Conservation (phyloP, 2,113 vertebrate genomes). For the Tetraodon nigroviridis region DNA sequence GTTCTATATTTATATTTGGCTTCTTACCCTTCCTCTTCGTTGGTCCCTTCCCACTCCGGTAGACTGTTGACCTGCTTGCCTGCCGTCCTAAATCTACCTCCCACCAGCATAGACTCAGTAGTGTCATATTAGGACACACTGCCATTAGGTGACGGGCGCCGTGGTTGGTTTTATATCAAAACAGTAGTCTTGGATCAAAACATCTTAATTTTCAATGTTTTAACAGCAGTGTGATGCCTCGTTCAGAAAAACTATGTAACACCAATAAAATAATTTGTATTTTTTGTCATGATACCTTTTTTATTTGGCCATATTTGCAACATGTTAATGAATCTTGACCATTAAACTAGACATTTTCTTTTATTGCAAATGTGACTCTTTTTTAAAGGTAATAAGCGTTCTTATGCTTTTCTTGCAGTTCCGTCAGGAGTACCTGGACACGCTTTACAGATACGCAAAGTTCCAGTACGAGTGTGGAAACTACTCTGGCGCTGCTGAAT, state of each 20-base stretch:
- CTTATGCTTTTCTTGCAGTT: constrained; percentile 74
- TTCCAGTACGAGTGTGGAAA: constrained; percentile 99
- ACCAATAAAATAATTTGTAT: not conserved
- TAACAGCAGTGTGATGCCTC: constrained; percentile 14
- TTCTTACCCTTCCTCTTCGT: constrained; percentile 51
- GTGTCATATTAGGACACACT: constrained; percentile 26
- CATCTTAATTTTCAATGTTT: constrained; percentile 15
- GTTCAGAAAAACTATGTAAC: not conserved
- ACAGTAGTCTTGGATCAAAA: constrained; percentile 27
- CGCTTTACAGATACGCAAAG: constrained; percentile 95
- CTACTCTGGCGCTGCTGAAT: constrained; percentile 95
- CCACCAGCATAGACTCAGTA: constrained; percentile 24
- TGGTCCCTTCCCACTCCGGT: constrained; percentile 64
- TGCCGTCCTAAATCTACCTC: constrained; percentile 71
- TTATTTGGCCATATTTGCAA: not conserved
- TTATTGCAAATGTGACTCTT: not conserved
- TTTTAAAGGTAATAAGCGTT: constrained; percentile 3
- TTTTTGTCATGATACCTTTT: not conserved
- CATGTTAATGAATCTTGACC: no score
- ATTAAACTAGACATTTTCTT: no score
- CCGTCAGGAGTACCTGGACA: constrained; percentile 96
- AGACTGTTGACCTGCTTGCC: constrained; percentile 68
- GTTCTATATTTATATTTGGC: constrained; percentile 75
- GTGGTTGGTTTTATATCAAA: not conserved
- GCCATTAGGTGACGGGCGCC: constrained; percentile 15